These are phyloP conservation scores for Megaceryle maxima DNA, from an alignment of 2,113 vertebrate genomes.

Conservation along the genomic window DNA sequence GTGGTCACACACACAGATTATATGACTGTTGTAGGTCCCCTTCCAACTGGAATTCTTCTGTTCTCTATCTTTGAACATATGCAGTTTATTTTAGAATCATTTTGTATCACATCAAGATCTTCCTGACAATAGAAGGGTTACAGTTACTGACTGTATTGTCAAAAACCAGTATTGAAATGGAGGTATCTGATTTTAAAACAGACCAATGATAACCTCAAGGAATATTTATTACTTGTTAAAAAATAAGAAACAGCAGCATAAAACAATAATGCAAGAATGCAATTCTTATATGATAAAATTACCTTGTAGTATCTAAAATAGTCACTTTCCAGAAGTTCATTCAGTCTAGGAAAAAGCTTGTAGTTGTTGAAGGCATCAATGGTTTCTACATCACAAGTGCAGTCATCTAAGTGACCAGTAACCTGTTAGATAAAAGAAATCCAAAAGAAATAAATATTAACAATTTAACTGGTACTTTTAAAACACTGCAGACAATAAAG, in stretches of 20 bases:
- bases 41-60: not conserved
- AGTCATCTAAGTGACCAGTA: constrained; percentile 90
- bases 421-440: constrained; percentile 71
- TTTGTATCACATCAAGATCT: not conserved
- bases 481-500: not conserved
- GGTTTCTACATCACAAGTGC: constrained; percentile 91
- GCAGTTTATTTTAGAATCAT: not conserved
- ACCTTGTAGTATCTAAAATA: constrained; percentile 98
- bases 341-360: constrained; percentile 85
- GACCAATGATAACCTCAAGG: not conserved
- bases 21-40: not conserved
- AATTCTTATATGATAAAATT: not conserved
- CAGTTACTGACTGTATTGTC: not conserved
- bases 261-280: not conserved
- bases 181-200: not conserved
- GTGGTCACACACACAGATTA: too few species aligned
- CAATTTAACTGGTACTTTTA: not conserved
- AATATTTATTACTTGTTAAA: not conserved
- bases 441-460: not conserved
- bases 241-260: not conserved
- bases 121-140: not conserved
- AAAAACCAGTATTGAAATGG: not conserved
- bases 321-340: constrained; percentile 84
- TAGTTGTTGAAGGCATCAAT: constrained; percentile 91
- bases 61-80: not conserved